Base-by-base conservation (phyloP, 2,888 invertebrate genomes). In the Drosophila picticornis region DNA sequence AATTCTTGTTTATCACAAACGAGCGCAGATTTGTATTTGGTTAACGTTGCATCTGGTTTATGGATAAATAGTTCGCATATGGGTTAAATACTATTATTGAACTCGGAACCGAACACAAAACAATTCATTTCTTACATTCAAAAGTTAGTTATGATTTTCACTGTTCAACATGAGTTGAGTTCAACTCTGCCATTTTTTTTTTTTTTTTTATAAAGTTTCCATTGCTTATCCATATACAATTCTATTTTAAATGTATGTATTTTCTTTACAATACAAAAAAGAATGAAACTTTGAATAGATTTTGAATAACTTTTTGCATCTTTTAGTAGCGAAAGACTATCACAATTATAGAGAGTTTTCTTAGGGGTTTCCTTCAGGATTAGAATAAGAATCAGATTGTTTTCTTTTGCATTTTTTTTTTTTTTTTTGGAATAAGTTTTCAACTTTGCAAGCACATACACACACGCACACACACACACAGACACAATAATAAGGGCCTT, bases 271-370 rank as follows among this genome's bases (percentile, higher is more conserved):
- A 32, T 19, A 13, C 19, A 25, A 36, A 27, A 50, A 36, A 48
- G 62, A 66, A n/a, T n/a, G n/a, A 38, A 63, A 51, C 52, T 36
- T 75, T 51, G 25, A 38, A 57, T 65, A 64, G 52, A 58, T 61
- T 71, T 75, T 58, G 32, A 46, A 36, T 55, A 65, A 38, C 46
- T 60, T 50, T 60, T 62, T 38, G 31, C 32, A 65, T 74, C 59
- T 69, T 46, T 72, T 61, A 65, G 72, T 75, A 85, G 69, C 75
- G 83, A 84, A 85, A 77, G 74, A 77, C 84, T 85, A 85, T 85
- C 85, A 85, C 85, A 85, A 78, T 84, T 89, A 81, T 72, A 36
- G 11, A 69, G 82, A 87, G 79, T 72, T 87, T 90, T 84, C 58
- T 59, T 75, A 68, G 25, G 63, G 70, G 55, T 53, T 77, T 66